A percentile compares a stretch with the other conserved stretches of the same genome.
Conservation (phyloP, 2,113 vertebrate species). For the Carassius carassius region DNA sequence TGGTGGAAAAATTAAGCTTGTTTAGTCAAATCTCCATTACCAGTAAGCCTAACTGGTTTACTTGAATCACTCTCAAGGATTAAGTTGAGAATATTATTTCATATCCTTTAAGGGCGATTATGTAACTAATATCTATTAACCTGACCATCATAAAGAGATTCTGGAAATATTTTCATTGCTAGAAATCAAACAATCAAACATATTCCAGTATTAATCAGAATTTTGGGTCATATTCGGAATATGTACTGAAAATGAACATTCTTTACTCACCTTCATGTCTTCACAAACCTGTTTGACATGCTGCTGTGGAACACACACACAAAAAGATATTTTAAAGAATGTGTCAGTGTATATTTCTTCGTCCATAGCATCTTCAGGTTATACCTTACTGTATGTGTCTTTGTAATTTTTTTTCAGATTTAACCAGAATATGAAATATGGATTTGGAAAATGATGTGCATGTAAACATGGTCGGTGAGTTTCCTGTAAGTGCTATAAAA, state of each 20-base stretch:
- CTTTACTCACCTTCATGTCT: neutral
- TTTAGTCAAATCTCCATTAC: neutral
- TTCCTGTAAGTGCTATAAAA: slow-evolving; percentile 60
- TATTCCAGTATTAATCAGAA: neutral
- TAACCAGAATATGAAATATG: neutral
- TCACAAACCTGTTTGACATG: neutral
- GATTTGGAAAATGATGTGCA: slow-evolving; percentile 33
- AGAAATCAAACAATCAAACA: neutral
- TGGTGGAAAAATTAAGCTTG: neutral
- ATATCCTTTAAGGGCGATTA: neutral
- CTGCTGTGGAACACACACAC: neutral
- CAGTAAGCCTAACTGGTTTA: neutral
- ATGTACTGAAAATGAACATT: neutral
- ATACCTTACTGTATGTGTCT: neutral
- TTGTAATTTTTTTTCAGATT: neutral
- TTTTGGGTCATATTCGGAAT: neutral
- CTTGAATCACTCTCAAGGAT: neutral
- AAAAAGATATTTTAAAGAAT: neutral
- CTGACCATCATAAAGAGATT: neutral
- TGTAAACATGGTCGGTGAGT: slow-evolving; percentile 55
- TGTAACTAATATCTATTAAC: neutral
- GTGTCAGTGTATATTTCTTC: neutral
- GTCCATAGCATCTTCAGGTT: too few relatives aligned
- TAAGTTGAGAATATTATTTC: neutral
- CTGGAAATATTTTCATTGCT: neutral